Percentiles rank a stretch among this genome's conserved stretches.
Evolutionary conservation across 2,888 invertebrate genomes (phyloP).

Genomic region (Lymantria dispar): DNA sequence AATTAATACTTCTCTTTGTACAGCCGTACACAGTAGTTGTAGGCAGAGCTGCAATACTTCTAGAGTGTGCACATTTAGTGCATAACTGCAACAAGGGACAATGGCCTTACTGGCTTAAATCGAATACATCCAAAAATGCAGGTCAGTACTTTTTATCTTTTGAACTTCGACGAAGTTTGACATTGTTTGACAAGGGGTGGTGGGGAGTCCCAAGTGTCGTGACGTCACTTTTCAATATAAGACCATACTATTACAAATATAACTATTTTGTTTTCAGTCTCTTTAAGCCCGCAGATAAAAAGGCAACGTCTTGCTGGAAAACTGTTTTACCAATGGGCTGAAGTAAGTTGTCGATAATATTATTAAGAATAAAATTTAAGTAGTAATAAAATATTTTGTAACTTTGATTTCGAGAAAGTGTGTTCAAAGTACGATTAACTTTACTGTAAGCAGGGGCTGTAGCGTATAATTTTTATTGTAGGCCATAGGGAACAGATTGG

Average conservation of each 20-base stretch:
- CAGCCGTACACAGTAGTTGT: slow-evolving; percentile 97
- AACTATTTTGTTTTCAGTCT: slow-evolving; percentile 76
- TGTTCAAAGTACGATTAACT: too few species aligned
- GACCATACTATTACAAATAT: not conserved
- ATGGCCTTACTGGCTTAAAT: slow-evolving; percentile 99
- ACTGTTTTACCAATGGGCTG: slow-evolving; percentile 98
- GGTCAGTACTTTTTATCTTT: slow-evolving; percentile 42
- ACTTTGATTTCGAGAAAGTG: too few species aligned
- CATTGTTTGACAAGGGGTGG: too few species aligned
- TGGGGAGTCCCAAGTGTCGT: too few species aligned
- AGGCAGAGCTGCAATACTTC: slow-evolving; percentile 93
- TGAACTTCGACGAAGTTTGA: too few species aligned
- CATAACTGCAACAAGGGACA: slow-evolving; percentile 99
- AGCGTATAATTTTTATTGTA: slow-evolving; percentile 25
- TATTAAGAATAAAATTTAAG: too few species aligned
- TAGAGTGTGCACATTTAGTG: slow-evolving; percentile 98
- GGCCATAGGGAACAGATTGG: slow-evolving; percentile 93
- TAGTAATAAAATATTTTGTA: too few species aligned
- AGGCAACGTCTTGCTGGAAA: slow-evolving; percentile 93
- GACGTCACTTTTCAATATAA: too few species aligned
- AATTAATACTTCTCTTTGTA: slow-evolving; percentile 24
- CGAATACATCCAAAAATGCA: slow-evolving; percentile 81
- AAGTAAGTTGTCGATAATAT: slow-evolving; percentile 78
- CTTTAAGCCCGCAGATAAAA: slow-evolving; percentile 67
- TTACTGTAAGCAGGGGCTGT: not conserved